Percentiles rank a stretch among this genome's conserved stretches.
These are phyloP conservation scores for Corvus cornix DNA, from an alignment of 2,113 vertebrate genomes.

Conservation along the genomic window DNA sequence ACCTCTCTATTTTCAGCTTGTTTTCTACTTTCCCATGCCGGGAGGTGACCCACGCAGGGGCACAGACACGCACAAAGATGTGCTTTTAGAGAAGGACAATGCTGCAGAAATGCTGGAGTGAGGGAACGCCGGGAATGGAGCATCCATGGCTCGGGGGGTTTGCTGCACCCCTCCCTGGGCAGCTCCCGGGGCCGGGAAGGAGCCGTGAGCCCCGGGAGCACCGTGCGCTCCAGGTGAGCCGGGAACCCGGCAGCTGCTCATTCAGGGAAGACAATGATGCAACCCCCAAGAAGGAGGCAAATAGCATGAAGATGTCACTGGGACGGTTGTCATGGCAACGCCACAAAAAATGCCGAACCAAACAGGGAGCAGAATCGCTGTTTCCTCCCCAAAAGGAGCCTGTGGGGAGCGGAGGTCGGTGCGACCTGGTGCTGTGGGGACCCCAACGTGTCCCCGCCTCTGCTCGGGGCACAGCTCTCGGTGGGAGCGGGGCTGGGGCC, in stretches of 20 bases:
- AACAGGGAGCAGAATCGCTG: not conserved
- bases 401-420: not conserved
- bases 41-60: not conserved
- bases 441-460: not conserved
- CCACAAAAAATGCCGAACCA: not conserved
- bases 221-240: not conserved
- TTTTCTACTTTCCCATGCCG: not conserved
- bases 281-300: not conserved
- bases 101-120: not conserved
- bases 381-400: not conserved
- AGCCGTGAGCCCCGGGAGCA: not conserved
- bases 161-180: not conserved
- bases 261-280: not conserved
- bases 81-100: rapidly evolving
- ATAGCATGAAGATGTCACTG: not conserved
- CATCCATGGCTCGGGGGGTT: rapidly evolving
- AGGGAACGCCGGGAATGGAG: not conserved
- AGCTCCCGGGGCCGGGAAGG: not conserved
- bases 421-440: not conserved
- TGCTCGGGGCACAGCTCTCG: not conserved
- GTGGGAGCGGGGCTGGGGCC: not conserved
- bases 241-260: not conserved
- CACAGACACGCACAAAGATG: not conserved
- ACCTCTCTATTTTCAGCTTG: not conserved
- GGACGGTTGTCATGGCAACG: constrained; percentile 34